Conservation (phyloP, 2,797 vertebrate genomes). For the Oophaga sylvatica region DNA sequence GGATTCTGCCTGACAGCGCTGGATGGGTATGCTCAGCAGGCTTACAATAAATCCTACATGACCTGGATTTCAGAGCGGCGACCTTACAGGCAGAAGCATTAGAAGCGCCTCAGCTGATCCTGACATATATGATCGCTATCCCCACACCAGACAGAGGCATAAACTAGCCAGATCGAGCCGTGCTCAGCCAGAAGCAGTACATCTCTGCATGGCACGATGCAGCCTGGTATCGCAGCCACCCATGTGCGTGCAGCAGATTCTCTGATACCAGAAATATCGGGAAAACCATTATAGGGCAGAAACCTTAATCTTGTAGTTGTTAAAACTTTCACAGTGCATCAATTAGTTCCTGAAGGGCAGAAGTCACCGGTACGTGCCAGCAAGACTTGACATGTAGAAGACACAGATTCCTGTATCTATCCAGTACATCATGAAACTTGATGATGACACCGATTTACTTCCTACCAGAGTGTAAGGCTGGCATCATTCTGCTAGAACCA, state of each 20-base stretch:
- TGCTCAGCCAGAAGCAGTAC: background rate
- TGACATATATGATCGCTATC: background rate
- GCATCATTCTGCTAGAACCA: background rate
- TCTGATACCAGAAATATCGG: background rate
- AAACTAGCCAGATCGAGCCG: background rate
- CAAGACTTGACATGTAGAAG: background rate
- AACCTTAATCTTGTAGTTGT: background rate
- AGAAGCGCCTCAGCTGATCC: slow-evolving; percentile 1
- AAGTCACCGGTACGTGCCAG: background rate
- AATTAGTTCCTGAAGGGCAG: background rate
- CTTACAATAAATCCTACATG: slow-evolving; percentile 56
- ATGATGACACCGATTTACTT: background rate
- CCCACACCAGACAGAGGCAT: background rate
- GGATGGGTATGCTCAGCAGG: slow-evolving; percentile 37
- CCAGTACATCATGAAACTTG: background rate
- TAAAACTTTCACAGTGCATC: background rate
- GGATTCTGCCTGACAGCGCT: background rate
- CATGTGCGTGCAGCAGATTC: background rate
- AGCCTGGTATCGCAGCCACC: background rate
- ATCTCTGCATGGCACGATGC: background rate
- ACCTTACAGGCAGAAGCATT: slow-evolving; percentile 21
- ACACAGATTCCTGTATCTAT: background rate
- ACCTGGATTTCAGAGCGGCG: slow-evolving; percentile 52
- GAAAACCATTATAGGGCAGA: background rate
- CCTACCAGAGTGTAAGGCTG: background rate